These are phyloP conservation scores for Semibalanus balanoides DNA, from an alignment of 1,140 invertebrate species.

Conservation along the genomic window DNA sequence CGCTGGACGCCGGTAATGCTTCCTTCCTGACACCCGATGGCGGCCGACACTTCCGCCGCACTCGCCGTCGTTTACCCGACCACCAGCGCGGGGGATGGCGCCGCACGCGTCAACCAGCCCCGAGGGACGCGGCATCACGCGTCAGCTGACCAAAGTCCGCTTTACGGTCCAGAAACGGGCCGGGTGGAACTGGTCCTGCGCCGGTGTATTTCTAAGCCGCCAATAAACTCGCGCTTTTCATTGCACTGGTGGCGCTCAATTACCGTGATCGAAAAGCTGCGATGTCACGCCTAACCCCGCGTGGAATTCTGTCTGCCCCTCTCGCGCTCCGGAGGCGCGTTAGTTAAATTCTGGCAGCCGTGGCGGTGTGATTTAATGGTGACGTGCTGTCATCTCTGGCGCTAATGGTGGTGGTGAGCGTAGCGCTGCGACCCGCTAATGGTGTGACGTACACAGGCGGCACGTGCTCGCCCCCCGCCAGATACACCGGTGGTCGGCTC, in stretches of 20 bases:
- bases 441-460: background rate
- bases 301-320: background rate
- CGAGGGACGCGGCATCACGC: too few relatives aligned
- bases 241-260: too few relatives aligned
- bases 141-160: too few relatives aligned
- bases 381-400: background rate
- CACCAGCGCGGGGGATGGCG: background rate
- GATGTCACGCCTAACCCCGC: too few relatives aligned
- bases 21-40: background rate
- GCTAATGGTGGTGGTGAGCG: background rate
- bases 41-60: background rate
- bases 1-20: background rate
- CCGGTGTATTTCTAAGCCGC: too few relatives aligned
- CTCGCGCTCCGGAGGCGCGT: background rate
- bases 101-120: too few relatives aligned
- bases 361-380: background rate
- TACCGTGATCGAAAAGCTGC: too few relatives aligned
- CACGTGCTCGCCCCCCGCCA: background rate
- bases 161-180: too few relatives aligned
- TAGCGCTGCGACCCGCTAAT: background rate
- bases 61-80: background rate
- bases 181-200: too few relatives aligned
- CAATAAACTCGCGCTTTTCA: too few relatives aligned
- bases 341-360: background rate
- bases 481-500: background rate